These are phyloP conservation scores for Dascillus cervinus DNA, from an alignment of 2,888 invertebrate genomes.

Conservation along the genomic window DNA sequence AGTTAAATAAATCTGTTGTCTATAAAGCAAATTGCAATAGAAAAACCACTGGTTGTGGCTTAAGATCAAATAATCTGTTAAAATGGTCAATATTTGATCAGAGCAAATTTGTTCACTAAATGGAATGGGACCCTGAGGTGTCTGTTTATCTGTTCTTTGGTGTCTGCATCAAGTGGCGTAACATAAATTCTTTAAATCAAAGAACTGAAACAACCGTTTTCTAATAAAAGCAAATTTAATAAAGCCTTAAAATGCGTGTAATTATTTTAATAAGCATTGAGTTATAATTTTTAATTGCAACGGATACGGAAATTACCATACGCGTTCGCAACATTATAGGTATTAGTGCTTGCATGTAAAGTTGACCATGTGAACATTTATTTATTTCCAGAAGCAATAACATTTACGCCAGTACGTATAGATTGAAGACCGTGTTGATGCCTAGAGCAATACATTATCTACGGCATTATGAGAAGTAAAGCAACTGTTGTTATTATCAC, in stretches of 20 bases:
- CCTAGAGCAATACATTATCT: too few relatives aligned
- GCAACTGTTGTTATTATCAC: too few relatives aligned
- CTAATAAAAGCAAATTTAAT: constrained; percentile 1
- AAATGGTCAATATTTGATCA: constrained; percentile 29
- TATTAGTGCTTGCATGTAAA: too few relatives aligned
- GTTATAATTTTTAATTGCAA: constrained; percentile 7
- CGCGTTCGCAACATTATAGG: too few relatives aligned
- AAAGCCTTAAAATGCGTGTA: constrained; percentile 6
- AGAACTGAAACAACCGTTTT: neutral
- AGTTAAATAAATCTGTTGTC: neutral
- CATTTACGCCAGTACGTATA: too few relatives aligned
- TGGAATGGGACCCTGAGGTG: constrained; percentile 34
- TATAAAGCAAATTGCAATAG: neutral
- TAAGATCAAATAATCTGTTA: constrained; percentile 34
- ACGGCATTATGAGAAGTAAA: too few relatives aligned
- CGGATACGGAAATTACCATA: too few relatives aligned
- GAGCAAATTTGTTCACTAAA: constrained; percentile 37
- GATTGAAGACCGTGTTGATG: too few relatives aligned
- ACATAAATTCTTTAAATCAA: too few relatives aligned
- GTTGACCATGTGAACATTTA: too few relatives aligned
- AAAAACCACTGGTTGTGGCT: constrained; percentile 8
- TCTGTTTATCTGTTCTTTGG: constrained; percentile 15
- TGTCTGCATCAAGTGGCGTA: constrained; percentile 7
- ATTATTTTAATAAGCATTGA: constrained; percentile 8
- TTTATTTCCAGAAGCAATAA: too few relatives aligned